phyloP scores from a whole-genome alignment of 2,113 vertebrate species.

The Spermophilus dauricus region DNA sequence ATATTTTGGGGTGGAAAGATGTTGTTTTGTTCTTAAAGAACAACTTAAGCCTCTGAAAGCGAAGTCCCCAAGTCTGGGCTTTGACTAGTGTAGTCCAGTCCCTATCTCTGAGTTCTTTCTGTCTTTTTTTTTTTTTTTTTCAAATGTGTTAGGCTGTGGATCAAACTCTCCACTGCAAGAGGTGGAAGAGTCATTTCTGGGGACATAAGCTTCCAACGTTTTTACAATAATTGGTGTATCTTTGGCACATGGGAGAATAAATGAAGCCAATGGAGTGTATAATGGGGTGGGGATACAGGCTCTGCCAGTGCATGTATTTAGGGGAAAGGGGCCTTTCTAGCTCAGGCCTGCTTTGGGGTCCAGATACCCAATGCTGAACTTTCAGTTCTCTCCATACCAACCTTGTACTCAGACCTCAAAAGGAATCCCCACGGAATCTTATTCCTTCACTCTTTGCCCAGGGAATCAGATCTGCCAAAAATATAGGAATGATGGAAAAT shows the following conservation, averaged over 20 bases:
- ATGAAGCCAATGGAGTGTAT: neutral
- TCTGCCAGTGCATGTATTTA: neutral
- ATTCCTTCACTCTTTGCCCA: neutral
- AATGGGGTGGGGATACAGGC: neutral
- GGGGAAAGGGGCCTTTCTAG: neutral
- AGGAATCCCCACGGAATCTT: neutral
- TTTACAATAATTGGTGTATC: neutral
- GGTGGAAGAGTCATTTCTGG: neutral
- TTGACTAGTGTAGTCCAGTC: neutral
- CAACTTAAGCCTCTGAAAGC: neutral
- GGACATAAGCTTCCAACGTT: neutral
- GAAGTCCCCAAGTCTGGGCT: neutral
- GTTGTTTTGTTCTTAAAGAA: conserved; percentile 57
- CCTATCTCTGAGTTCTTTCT: neutral
- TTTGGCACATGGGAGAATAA: neutral
- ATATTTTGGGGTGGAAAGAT: neutral
- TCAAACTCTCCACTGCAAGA: neutral
- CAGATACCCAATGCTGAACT: neutral
- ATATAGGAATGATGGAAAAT: conserved; percentile 50
- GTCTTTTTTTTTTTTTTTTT: neutral
- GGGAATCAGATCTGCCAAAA: neutral
- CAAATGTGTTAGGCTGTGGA: neutral
- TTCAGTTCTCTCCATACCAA: neutral
- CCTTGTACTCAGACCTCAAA: neutral
- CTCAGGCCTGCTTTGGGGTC: neutral